Base-by-base conservation (phyloP, 2,888 invertebrate species). In the Tiliacea citrago region DNA sequence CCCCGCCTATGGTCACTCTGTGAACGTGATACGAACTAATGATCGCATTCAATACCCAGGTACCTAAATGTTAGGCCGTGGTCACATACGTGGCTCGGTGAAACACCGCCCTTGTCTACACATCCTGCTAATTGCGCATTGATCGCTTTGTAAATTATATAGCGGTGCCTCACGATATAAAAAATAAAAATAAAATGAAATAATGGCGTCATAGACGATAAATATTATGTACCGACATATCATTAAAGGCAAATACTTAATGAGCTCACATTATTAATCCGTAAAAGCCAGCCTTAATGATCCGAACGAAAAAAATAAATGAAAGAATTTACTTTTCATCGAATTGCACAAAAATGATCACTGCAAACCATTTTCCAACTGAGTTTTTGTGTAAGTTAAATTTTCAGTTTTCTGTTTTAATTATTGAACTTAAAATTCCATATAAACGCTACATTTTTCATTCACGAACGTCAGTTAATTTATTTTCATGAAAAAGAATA, bases 21-120 rank as follows among this genome's bases (percentile, higher is more conserved):
- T 83, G 88, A 76, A 93, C 93, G 93, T 92, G 93, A 92, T 88
- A 79, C 77, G 92, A 92, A 92, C 92, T 91, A 91, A 90, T 90
- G 88, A 92, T 90, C 88, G 82, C 79, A 87, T 88, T 85, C 81
- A 83, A 76, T 85, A 75, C 58, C 58, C 73, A 73, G 63, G 72
- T 79, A 86, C 67, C 68, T 79, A 62, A 70, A 71, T 73, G 77
- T 71, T 73, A 76, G 51, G 73, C 58, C 13, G 68, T 68, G 53
- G 60, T 47, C 58, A 60, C 70, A 83, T 65, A 75, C 21, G 29
- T 53, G 58, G 47, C 55, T 61, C 45, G 47, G 24, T 70, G 58
- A 8, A 70, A 79, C 24, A 60, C 51, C 68, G 47, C 77, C 71
- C 73, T 68, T 75, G 72, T 74, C 75, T 67, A 81, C 75, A 72